These are phyloP conservation scores for Bursaphelenchus mucronatus DNA, from an alignment of 1,140 invertebrate species.

Conservation along the genomic window DNA sequence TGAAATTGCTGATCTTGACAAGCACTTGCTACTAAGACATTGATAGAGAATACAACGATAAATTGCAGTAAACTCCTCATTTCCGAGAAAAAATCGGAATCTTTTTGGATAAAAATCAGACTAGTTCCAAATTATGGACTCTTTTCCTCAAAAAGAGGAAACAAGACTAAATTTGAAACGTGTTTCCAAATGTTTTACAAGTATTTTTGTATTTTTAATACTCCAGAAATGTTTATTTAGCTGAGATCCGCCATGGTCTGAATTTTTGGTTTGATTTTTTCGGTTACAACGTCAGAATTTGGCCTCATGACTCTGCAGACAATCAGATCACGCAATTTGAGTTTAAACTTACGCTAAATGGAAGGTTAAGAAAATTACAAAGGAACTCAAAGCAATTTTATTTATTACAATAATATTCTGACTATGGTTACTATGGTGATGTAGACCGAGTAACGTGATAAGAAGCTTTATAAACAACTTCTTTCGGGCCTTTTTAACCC, in stretches of 20 bases:
- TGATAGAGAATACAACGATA: background rate
- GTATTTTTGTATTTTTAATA: no score
- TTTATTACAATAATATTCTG: background rate
- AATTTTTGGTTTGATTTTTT: no score
- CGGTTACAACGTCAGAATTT: no score
- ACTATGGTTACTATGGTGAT: no score
- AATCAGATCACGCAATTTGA: background rate
- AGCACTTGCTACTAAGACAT: background rate
- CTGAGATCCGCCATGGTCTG: no score
- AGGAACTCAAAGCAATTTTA: background rate
- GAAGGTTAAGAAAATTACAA: background rate
- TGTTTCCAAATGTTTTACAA: background rate
- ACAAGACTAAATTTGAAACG: background rate
- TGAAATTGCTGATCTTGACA: slow-evolving; percentile 11
- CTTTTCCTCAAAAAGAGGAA: background rate
- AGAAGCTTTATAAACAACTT: no score
- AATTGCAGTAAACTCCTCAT: background rate
- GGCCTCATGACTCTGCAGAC: no score
- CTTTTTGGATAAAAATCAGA: background rate
- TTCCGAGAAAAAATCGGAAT: background rate
- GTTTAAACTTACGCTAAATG: background rate
- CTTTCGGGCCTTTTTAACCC: no score
- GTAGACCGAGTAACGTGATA: no score
- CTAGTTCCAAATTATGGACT: background rate
- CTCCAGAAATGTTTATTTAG: no score